Base-by-base conservation (phyloP, 2,797 vertebrate genomes). In the Darevskia mixta region DNA sequence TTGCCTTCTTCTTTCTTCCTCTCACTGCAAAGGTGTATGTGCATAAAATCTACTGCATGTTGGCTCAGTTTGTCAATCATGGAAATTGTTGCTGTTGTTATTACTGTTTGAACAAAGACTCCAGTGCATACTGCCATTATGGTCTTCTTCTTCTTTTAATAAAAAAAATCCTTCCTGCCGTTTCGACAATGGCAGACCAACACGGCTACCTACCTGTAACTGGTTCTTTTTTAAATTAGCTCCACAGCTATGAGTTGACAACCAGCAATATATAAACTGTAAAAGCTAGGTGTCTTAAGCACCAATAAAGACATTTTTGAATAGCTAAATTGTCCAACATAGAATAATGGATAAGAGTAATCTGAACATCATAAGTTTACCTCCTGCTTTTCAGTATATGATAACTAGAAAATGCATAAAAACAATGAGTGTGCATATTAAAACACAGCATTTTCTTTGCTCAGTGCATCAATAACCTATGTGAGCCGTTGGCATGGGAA, bases 401-500 rank as follows among this genome's bases (percentile, higher is more conserved):
- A 49, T 58, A 88, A 66, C 17, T 69, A 27, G 58, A 15, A 61
- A 20, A 55, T 41, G 25, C 10, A 38, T 27, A 69, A 77, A 8
- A 85, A 45, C 79, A 83, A 32, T 55, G 58, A 83, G 38, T 41
- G 25, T 15, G 29, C 13, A 41, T 41, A n/a, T 77, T 87, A 82
- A 83, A 78, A 72, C 18, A 79, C 79, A 83, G 29, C 27, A 69
- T 23, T 66, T 11, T 25, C 67, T 83, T 88, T 58, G 55, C 18
- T 38, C 66, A 72, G 17, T 61, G 20, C 45, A 72, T 80, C 43
- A 41, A 80, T 38, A 71, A 79, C 2, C 32, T 45, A 29, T 45
- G 29, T 79, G 69, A 84, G 11, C 20, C 5, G 78, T 72, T 84
- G 82, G 45, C 82, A 79, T 78, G 66, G 66, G 64, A 79, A 43